Base-by-base conservation (phyloP, 2,113 vertebrate genomes). In the Oxygymnocypris stewartii region DNA sequence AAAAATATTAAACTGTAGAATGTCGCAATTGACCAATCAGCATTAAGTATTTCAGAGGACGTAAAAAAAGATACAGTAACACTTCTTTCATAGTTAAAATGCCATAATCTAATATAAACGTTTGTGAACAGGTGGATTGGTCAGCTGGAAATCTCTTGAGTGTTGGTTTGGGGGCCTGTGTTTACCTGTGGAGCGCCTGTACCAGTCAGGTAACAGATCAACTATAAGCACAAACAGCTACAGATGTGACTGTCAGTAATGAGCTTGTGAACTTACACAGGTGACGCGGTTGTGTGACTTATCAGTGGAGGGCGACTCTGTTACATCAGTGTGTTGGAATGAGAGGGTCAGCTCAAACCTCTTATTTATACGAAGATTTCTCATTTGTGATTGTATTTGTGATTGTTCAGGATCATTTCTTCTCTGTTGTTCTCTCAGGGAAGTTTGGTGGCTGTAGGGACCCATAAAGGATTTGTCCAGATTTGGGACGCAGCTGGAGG, bases 401-500 rank as follows among this genome's bases (percentile, higher is more conserved):
- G 9, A 14, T 78, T 57, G 25, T 49, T 13, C 57, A 23, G 54
- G 57, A 23, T 14, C 23, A 35, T 40, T 11, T 40, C 83, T 35
- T n/a, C 6, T 18, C 4, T 90, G 37, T 86, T 74, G 11, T 80
- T 51, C 40, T 11, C 0, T 49, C 84, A 96, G 95, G 95, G 95
- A 63, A 94, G 92, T 79, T 89, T 96, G 47, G 95, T 96, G 3
- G 94, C 95, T 3, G 95, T 96, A 0, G 95, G 95, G 83, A 96
- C 95, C 65, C 95, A 96, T 86, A 96, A 95, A 82, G 95, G 95
- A 74, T 95, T 95, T 65, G 95, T 96, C 71, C 95, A 96, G 90
- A 95, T 96, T 90, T 96, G 95, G 95, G 95, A 96, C 4, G 94
- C 95, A 14, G 93, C 95, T 0, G 95, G 95, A 89, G 95, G 95